Percentiles rank a stretch among this genome's conserved stretches.
These are phyloP conservation scores for Cacajao melanocephalus DNA, from an alignment of 2,797 vertebrate species.

Conservation along the genomic window DNA sequence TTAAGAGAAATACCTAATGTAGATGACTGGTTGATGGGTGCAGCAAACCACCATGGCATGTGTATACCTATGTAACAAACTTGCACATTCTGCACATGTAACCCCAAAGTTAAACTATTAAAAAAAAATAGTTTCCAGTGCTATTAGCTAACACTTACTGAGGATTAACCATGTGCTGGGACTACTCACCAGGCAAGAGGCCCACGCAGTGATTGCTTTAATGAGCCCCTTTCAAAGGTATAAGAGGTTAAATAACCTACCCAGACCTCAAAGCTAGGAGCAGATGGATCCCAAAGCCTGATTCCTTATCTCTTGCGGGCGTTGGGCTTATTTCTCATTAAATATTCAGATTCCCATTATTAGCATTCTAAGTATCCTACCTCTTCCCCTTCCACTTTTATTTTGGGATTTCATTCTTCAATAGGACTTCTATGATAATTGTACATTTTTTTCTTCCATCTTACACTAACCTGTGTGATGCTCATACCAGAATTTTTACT, in stretches of 20 bases:
- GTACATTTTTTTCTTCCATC: background rate
- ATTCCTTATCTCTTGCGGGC: background rate
- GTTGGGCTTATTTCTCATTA: background rate
- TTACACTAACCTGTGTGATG: background rate
- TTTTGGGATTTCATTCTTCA: background rate
- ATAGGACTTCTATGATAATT: background rate
- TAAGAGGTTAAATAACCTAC: too few relatives aligned
- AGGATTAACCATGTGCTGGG: too few relatives aligned
- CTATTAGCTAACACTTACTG: background rate
- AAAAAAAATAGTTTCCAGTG: background rate
- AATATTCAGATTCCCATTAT: background rate
- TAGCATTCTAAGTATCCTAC: background rate
- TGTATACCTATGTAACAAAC: too few relatives aligned
- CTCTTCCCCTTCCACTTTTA: background rate
- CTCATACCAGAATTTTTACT: background rate
- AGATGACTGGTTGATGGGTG: too few relatives aligned
- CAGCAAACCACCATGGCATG: too few relatives aligned
- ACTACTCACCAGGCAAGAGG: background rate
- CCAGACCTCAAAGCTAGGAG: background rate
- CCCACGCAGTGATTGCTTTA: background rate
- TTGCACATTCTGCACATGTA: too few relatives aligned
- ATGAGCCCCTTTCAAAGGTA: fast-evolving
- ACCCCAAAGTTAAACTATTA: too few relatives aligned
- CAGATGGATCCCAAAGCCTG: background rate
- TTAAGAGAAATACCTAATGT: too few relatives aligned